Base-by-base conservation (phyloP, 2,113 vertebrate genomes). In the Cnemophilus loriae region DNA sequence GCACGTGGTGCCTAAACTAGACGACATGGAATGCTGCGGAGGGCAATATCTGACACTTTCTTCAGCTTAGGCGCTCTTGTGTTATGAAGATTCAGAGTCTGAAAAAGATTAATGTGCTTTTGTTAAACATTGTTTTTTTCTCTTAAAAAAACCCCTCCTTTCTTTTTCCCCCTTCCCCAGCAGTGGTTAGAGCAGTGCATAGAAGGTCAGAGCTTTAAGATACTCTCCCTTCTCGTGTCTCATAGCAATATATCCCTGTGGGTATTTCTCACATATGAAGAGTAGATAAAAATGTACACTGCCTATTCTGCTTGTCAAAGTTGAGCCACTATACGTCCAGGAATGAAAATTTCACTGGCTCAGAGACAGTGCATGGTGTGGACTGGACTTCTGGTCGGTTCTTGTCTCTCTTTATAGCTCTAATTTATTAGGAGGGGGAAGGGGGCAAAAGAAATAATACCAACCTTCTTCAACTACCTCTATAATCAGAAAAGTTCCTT, bases 131-230 rank as follows among this genome's bases (percentile, higher is more conserved):
- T 2, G 9, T 15, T 42, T 23, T 70, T 47, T 70, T 13, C 8
- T 46, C 15, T 70, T 56, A 11, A 39, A 89, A 83, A 6, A 23
- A 21, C 11, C 11, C 19, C 5, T 6, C 19, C 5, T 6, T 0
- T 5, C 75, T 44, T 7, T 37, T 32, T 4, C 2, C 2, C 10
- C 9, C 5, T 28, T 28, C 12, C 21, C 24, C 11, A 42, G 0
- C 3, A 12, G 11, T 13, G 9, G 3, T 42, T 59, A 50, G 11
- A 52, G 18, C 9, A 64, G 18, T 60, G 28, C n/a, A 57, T 1
- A 47, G 33, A 17, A 84, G 69, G 6, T 24, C 30, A 80, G 39
- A 49, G 9, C 4, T 30, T 30, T 35, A 47, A 55, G 27, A 30
- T 32, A 20, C 3, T 37, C 6, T 41, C 11, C 35, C 6, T 76